phyloP scores from a whole-genome alignment of 2,888 invertebrate species.

The Temnothorax rugatulus region DNA sequence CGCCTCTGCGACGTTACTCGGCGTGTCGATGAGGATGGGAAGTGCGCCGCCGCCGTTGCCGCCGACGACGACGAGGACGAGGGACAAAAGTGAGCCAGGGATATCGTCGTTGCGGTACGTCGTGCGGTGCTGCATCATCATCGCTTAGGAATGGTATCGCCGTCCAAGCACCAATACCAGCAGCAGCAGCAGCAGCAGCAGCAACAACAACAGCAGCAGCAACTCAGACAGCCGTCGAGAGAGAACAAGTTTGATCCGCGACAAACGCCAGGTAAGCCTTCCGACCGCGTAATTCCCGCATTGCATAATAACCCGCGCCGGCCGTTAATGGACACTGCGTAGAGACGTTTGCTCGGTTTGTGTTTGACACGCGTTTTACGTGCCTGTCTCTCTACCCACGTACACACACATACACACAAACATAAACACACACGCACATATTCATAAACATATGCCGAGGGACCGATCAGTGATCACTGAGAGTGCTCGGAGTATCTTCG shows the following conservation, averaged over 20 bases:
- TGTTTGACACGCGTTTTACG: neutral
- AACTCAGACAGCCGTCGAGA: constrained; percentile 76
- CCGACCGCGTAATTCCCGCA: neutral
- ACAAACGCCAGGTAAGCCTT: constrained; percentile 72
- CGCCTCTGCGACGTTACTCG: constrained; percentile 60
- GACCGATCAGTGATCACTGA: constrained; percentile 25
- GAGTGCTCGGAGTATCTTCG: neutral
- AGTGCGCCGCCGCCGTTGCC: constrained; percentile 70
- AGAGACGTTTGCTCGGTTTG: constrained; percentile 3
- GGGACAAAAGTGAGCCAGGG: constrained; percentile 71
- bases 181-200: constrained; percentile 82
- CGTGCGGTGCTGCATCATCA: constrained; percentile 76
- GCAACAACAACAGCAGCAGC: constrained; percentile 77
- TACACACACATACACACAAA: neutral
- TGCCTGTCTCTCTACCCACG: neutral
- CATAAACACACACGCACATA: neutral
- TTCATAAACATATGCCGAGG: neutral
- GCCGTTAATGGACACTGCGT: constrained; percentile 17
- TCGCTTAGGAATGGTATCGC: constrained; percentile 86
- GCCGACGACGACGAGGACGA: constrained; percentile 65
- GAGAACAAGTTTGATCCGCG: constrained; percentile 67
- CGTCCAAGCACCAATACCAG: constrained; percentile 84
- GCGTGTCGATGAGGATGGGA: constrained; percentile 78
- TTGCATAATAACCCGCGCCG: constrained; percentile 41
- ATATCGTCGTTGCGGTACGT: constrained; percentile 71